Conservation (phyloP, 37 sponge, comb jelly and placozoan species). For the Cladorhizidae sp. region DNA sequence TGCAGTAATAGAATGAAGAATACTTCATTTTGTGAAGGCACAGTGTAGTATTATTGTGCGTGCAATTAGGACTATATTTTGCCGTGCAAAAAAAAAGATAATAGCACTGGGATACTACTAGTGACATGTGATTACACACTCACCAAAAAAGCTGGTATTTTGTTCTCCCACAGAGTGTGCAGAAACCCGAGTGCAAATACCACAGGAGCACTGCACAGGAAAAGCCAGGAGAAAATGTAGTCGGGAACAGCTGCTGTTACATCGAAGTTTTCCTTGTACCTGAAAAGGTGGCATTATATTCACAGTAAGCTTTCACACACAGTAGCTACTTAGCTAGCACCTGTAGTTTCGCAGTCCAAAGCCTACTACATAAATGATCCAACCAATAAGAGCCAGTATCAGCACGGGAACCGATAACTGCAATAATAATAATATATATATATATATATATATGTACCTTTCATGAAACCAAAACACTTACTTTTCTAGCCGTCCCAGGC, state of each 20-base stretch:
- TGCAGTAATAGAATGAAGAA: not conserved
- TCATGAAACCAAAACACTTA: not conserved
- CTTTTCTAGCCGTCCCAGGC: slow-evolving; percentile 25
- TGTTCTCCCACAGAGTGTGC: slow-evolving; percentile 9
- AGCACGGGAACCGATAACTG: slow-evolving; percentile 34
- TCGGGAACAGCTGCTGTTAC: slow-evolving; percentile 15
- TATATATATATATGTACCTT: not conserved
- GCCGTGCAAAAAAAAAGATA: too few relatives aligned
- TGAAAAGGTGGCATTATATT: not conserved
- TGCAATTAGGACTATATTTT: too few relatives aligned
- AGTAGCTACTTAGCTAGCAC: slow-evolving; percentile 4
- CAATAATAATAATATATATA: not conserved
- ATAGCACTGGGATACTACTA: not conserved
- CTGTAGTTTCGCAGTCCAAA: slow-evolving; percentile 54
- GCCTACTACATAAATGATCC: slow-evolving; percentile 47
- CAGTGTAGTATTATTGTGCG: too few relatives aligned
- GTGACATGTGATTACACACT: not conserved
- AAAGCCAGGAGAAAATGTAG: slow-evolving; percentile 24
- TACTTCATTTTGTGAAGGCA: not conserved
- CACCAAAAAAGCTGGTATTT: not conserved
- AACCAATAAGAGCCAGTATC: slow-evolving; percentile 38
- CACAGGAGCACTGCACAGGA: slow-evolving; percentile 13
- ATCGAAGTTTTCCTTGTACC: not conserved
- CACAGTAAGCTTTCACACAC: not conserved
- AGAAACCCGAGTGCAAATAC: slow-evolving; percentile 17